Conservation (phyloP, 2,797 vertebrate species). For the Danio albolineatus region DNA sequence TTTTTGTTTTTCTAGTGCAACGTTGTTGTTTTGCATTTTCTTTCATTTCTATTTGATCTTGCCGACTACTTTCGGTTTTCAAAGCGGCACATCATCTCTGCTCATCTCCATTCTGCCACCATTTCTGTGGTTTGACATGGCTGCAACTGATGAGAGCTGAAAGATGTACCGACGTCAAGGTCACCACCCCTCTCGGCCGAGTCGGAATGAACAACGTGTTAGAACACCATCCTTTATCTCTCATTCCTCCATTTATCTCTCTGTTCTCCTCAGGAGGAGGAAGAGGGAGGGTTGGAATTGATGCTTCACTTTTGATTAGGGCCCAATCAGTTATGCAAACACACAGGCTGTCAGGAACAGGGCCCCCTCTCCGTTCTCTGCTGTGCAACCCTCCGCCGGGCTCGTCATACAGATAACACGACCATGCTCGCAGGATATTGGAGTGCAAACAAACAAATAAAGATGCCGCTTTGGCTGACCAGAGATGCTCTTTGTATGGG, state of each 20-base stretch:
- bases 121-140: constrained; percentile 52
- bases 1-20: not conserved
- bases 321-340: constrained; percentile 70
- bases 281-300: constrained; percentile 62
- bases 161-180: constrained; percentile 64
- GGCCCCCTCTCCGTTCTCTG: constrained; percentile 28
- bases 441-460: constrained; percentile 63
- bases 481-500: constrained; percentile 16
- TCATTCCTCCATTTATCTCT: constrained; percentile 51
- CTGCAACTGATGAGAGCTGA: constrained; percentile 65
- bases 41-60: constrained; percentile 32
- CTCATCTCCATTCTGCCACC: constrained; percentile 57
- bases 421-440: constrained; percentile 59
- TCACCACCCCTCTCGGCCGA: constrained; percentile 58
- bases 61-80: constrained; percentile 33
- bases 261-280: constrained; percentile 37
- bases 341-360: constrained; percentile 54
- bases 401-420: constrained; percentile 53
- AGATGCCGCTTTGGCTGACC: constrained; percentile 46
- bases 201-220: constrained; percentile 50
- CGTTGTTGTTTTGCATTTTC: constrained; percentile 9
- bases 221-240: constrained; percentile 58
- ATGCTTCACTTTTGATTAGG: constrained; percentile 71
- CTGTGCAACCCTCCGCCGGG: constrained; percentile 20
- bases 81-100: constrained; percentile 55